Conservation (phyloP, 92 coral and sea anemone species). For the Pocillopora meandrina region DNA sequence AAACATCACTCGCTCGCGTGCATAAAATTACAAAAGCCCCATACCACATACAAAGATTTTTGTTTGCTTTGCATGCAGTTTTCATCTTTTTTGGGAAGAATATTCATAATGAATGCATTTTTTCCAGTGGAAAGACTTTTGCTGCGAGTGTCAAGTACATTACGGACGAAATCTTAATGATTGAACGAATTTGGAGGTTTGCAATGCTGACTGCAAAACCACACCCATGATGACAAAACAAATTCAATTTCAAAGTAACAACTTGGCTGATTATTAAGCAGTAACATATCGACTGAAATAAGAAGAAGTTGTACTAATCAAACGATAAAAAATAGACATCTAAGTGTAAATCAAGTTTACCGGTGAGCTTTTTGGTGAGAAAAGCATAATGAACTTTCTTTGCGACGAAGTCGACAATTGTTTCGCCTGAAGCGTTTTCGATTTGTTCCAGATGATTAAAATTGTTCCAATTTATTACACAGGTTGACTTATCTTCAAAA, state of each 20-base stretch:
- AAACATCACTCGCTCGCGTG: background rate
- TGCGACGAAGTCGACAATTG: background rate
- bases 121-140: background rate
- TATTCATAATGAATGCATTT: background rate
- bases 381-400: background rate
- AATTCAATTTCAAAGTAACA: too few relatives aligned
- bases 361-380: background rate
- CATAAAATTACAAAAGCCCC: background rate
- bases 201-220: background rate
- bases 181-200: too few relatives aligned
- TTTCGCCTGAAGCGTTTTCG: conserved; percentile 4
- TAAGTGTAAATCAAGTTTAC: background rate
- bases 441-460: background rate
- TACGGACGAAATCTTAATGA: background rate
- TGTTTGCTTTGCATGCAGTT: background rate
- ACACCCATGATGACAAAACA: background rate
- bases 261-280: too few relatives aligned
- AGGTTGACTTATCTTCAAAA: background rate
- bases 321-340: too few relatives aligned
- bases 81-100: background rate
- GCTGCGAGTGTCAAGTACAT: background rate
- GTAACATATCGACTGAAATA: too few relatives aligned
- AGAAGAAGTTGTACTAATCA: too few relatives aligned
- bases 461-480: too few relatives aligned
- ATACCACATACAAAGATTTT: background rate